Evolutionary conservation across 2,888 invertebrate genomes (phyloP).

Genomic region (Prenolepis imparis): DNA sequence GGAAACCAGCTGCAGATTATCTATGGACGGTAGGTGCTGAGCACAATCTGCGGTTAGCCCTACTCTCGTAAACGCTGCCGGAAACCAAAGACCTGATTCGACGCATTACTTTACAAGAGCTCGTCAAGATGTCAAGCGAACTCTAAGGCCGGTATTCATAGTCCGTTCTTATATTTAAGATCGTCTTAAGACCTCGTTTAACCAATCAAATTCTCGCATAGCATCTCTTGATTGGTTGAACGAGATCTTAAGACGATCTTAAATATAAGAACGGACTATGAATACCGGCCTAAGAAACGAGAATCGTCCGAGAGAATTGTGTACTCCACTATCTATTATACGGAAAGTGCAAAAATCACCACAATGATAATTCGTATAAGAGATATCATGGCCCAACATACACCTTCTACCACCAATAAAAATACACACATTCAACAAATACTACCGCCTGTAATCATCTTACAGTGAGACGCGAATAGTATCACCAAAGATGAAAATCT

Average conservation of each 20-base stretch:
- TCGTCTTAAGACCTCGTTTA: no score
- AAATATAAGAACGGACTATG: no score
- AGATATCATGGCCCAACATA: slow-evolving; percentile 8
- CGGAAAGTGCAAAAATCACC: slow-evolving; percentile 43
- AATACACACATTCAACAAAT: slow-evolving; percentile 52
- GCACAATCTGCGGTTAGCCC: slow-evolving; percentile 33
- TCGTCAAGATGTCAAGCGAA: slow-evolving; percentile 51
- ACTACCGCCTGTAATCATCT: not conserved
- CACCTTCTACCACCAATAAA: slow-evolving; percentile 61
- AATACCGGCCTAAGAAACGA: no score
- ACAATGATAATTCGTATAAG: slow-evolving; percentile 41
- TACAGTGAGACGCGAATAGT: slow-evolving; percentile 17
- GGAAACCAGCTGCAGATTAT: slow-evolving; percentile 45
- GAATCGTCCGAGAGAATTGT: slow-evolving; percentile 27
- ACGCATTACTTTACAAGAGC: slow-evolving; percentile 50
- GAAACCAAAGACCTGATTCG: slow-evolving; percentile 37
- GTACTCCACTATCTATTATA: slow-evolving; percentile 42
- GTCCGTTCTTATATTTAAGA: no score
- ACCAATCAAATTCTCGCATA: no score
- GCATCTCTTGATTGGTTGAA: no score
- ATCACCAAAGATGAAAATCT: slow-evolving; percentile 44
- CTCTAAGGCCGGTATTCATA: no score
- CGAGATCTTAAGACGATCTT: no score
- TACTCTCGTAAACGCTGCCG: slow-evolving; percentile 36
- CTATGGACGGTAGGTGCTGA: slow-evolving; percentile 58